Evolutionary conservation across 2,888 invertebrate species (phyloP).

Genomic region (Ephialtes manifestator): DNA sequence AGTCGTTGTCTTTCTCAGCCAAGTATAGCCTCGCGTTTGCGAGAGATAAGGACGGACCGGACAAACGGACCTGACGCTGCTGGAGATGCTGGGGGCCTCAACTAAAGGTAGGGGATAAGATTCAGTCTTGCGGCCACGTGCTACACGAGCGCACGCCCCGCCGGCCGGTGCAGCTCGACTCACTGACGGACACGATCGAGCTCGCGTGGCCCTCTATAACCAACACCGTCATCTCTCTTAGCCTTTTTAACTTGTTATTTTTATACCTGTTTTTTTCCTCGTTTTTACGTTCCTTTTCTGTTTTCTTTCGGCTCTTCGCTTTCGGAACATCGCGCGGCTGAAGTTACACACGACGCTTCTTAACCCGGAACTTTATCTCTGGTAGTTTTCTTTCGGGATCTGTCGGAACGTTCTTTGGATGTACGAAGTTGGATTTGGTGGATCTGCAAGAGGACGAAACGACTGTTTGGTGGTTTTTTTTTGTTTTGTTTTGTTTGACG

Average conservation of each 20-base stretch:
- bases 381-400: background rate
- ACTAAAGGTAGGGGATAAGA: conserved; percentile 82
- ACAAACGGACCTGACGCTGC: conserved; percentile 82
- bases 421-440: background rate
- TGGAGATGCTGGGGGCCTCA: conserved; percentile 65
- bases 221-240: conserved; percentile 53
- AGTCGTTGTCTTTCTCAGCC: conserved; percentile 71
- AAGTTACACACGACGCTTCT: background rate
- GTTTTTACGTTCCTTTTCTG: conserved; percentile 24
- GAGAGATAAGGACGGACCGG: conserved; percentile 82
- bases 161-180: conserved; percentile 80
- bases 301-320: background rate
- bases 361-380: background rate
- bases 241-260: conserved; percentile 10
- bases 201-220: conserved; percentile 69
- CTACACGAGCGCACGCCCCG: conserved; percentile 85
- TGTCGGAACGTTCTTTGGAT: background rate
- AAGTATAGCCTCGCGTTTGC: conserved; percentile 70
- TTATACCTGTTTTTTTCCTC: conserved; percentile 15
- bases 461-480: background rate
- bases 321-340: background rate
- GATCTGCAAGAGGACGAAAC: background rate
- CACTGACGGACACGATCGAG: conserved; percentile 73
- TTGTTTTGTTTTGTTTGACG: background rate
- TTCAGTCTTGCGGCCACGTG: conserved; percentile 85